Base-by-base conservation (phyloP, 2,113 vertebrate species). In the Astur gentilis region DNA sequence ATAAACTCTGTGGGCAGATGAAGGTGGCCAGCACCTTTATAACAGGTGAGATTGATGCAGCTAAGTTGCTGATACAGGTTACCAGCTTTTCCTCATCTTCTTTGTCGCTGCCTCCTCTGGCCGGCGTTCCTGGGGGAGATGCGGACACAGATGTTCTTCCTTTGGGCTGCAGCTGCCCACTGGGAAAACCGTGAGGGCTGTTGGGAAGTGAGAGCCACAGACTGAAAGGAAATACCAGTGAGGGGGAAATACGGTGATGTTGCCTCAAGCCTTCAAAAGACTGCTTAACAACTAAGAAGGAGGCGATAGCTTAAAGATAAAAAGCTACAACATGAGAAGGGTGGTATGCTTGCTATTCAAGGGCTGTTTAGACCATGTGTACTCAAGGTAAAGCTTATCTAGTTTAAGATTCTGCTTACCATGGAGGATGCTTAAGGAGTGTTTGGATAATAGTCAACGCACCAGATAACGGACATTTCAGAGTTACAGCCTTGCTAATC, bases 161-260 rank as follows among this genome's bases (percentile, higher is more conserved):
- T 66, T 19, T 36, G 45, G 54, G 10, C 55, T 58, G 25, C 3
- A 5, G 61, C 40, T 90, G 49, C 49, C 6, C 6, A 11, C 8
- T 3, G 0, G 1, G 57, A 76, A 31, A 89, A 23, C 18, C 0
- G 3, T 29, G 13, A 62, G 11, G 17, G 23, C 10, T 67, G 19
- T 22, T 2, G 3, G 21, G n/a, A 69, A 78, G 11, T 3, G 3
- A 38, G 42, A 76, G 16, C 4, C 17, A 3, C 40, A 2, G 1
- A 2, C 34, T 49, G 16, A 47, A 66, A 40, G 15, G 13, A 61
- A 87, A 42, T 20, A 21, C 6, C 61, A 29, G 4, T 31, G 13
- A 80, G 5, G 11, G 10, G 13, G 3, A 75, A 66, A 7, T 32
- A n/a, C 13, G 6, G 23, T 57, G 45, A 71, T 3, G 8, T 27